Percentiles rank a stretch among this genome's conserved stretches.
These are phyloP conservation scores for Galagoides demidoff DNA, from an alignment of 2,797 vertebrate genomes.

Conservation along the genomic window DNA sequence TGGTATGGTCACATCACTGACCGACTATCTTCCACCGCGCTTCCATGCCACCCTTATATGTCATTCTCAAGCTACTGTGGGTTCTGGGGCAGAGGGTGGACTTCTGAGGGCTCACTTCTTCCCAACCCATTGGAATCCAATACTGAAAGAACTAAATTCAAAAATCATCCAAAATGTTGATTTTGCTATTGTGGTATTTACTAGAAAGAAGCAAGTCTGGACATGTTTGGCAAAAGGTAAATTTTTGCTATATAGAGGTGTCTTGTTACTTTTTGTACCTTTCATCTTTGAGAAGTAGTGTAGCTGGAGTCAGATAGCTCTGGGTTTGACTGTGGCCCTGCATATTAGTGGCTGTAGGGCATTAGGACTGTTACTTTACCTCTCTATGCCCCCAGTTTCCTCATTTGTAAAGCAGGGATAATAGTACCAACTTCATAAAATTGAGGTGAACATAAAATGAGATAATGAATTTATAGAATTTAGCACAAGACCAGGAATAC, in stretches of 20 bases:
- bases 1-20: not conserved
- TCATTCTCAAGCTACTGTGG: not conserved
- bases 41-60: not conserved
- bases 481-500: slow-evolving; percentile 15
- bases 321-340: not conserved
- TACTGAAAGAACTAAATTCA: slow-evolving; percentile 49
- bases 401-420: slow-evolving; percentile 26
- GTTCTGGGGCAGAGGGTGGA: not conserved
- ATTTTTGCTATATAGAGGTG: not conserved
- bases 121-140: not conserved
- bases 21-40: not conserved
- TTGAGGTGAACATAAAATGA: slow-evolving; percentile 21
- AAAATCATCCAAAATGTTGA: slow-evolving; percentile 14
- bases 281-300: slow-evolving; percentile 1
- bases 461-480: slow-evolving; percentile 40
- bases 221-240: slow-evolving; percentile 1
- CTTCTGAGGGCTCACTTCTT: slow-evolving; percentile 2
- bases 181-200: slow-evolving; percentile 6
- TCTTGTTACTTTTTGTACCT: not conserved
- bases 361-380: slow-evolving; percentile 27
- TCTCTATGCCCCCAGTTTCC: not conserved
- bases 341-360: not conserved
- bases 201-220: not conserved
- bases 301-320: not conserved
- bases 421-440: slow-evolving; percentile 5